phyloP scores from a whole-genome alignment of 2,797 vertebrate species.

The Myotis pilosus region DNA sequence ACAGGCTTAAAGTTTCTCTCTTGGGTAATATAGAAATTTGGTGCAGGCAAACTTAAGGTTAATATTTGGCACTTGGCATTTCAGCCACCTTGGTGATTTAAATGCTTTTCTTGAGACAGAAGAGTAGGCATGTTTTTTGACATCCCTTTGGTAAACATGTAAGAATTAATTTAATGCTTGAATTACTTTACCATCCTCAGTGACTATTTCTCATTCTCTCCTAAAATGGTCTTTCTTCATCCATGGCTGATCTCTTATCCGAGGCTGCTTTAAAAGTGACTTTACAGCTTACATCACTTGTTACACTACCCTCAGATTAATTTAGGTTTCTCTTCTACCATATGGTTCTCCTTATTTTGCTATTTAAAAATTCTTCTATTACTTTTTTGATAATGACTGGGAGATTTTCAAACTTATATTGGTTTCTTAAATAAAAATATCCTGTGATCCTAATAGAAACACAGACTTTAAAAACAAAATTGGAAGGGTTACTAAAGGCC shows the following conservation, averaged over 20 bases:
- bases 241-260: constrained; percentile 80
- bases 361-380: constrained; percentile 20
- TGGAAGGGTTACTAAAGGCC: background rate
- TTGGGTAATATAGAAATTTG: background rate
- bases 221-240: constrained; percentile 84
- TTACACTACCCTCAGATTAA: constrained; percentile 67
- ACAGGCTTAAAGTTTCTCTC: constrained; percentile 25
- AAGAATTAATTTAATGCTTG: constrained; percentile 89
- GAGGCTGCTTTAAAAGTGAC: constrained; percentile 74
- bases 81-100: constrained; percentile 69
- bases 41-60: constrained; percentile 8
- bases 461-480: background rate
- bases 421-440: background rate
- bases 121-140: constrained; percentile 81
- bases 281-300: constrained; percentile 73
- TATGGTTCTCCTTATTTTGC: constrained; percentile 23
- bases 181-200: constrained; percentile 83
- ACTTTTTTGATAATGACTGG: background rate
- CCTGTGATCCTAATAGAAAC: background rate
- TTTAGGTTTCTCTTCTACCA: constrained; percentile 34
- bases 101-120: constrained; percentile 77
- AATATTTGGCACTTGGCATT: constrained; percentile 67
- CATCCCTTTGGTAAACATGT: constrained; percentile 85
- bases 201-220: constrained; percentile 85
- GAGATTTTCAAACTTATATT: background rate